Conservation (phyloP, 2,113 vertebrate species). For the Eublepharis macularius region DNA sequence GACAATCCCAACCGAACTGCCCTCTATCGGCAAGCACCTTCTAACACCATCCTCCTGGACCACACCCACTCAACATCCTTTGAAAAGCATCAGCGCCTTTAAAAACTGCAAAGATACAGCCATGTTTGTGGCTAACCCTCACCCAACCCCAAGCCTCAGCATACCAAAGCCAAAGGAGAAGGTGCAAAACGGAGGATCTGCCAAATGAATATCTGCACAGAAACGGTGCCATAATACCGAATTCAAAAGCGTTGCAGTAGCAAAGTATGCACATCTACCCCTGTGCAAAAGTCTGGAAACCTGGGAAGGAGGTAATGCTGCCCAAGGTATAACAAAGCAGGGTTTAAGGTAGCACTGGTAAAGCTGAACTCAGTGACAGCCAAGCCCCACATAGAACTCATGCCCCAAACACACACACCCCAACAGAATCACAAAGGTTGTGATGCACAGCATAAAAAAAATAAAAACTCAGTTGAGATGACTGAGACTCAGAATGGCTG, state of each 20-base stretch:
- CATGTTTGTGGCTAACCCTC: neutral
- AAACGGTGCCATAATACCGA: neutral
- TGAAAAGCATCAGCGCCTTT: neutral
- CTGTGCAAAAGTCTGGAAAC: neutral
- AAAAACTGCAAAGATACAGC: neutral
- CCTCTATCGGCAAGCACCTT: neutral
- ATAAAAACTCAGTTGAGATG: neutral
- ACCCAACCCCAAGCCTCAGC: neutral
- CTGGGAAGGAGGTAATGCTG: neutral
- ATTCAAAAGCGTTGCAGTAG: neutral
- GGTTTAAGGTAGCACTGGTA: neutral
- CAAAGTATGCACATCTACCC: no score
- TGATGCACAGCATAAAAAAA: neutral
- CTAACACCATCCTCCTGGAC: neutral
- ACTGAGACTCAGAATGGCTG: neutral
- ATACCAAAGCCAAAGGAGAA: neutral
- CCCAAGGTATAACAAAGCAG: neutral
- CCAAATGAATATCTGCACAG: neutral
- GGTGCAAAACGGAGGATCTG: neutral
- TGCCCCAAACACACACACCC: neutral
- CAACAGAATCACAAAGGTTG: neutral
- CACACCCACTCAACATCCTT: neutral
- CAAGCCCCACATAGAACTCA: neutral
- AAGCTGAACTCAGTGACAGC: neutral
- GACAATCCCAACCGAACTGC: neutral